Percentiles rank a stretch among this genome's conserved stretches.
These are phyloP conservation scores for Vimba vimba DNA, from an alignment of 2,113 vertebrate genomes.

Conservation along the genomic window DNA sequence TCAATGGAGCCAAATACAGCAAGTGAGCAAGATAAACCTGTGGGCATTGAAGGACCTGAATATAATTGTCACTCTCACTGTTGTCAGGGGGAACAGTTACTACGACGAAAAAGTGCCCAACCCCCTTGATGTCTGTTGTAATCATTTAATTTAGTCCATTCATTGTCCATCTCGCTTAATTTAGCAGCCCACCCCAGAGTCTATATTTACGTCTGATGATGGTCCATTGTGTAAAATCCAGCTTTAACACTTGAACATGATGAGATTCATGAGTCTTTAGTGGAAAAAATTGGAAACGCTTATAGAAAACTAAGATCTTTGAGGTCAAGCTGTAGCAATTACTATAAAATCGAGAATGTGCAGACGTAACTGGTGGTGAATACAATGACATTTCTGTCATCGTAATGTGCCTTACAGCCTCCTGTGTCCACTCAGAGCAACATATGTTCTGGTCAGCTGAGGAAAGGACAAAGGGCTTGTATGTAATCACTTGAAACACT, in stretches of 20 bases:
- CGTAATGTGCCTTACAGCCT: not conserved
- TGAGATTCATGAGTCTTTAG: not conserved
- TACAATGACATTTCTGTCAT: not conserved
- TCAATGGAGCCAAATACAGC: slow-evolving; percentile 46
- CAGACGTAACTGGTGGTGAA: not conserved
- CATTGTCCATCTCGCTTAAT: not conserved
- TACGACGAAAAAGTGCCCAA: slow-evolving; percentile 59
- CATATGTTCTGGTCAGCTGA: slow-evolving; percentile 70
- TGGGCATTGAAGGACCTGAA: slow-evolving; percentile 58
- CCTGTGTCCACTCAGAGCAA: slow-evolving; percentile 22
- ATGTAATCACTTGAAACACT: not conserved
- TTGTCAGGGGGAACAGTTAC: slow-evolving; percentile 72
- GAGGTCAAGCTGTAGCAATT: not conserved
- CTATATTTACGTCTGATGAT: not conserved
- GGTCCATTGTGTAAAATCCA: no score
- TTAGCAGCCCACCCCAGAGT: not conserved
- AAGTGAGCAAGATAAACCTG: slow-evolving; percentile 47
- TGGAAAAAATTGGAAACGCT: not conserved
- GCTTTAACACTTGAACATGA: not conserved
- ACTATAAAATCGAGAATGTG: not conserved
- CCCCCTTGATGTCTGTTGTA: slow-evolving; percentile 41
- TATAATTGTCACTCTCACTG: slow-evolving; percentile 61
- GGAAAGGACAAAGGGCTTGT: slow-evolving; percentile 39
- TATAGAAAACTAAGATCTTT: not conserved
- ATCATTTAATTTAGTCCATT: slow-evolving; percentile 34